phyloP scores from a whole-genome alignment of 2,113 vertebrate genomes.

The Oreochromis aureus region DNA sequence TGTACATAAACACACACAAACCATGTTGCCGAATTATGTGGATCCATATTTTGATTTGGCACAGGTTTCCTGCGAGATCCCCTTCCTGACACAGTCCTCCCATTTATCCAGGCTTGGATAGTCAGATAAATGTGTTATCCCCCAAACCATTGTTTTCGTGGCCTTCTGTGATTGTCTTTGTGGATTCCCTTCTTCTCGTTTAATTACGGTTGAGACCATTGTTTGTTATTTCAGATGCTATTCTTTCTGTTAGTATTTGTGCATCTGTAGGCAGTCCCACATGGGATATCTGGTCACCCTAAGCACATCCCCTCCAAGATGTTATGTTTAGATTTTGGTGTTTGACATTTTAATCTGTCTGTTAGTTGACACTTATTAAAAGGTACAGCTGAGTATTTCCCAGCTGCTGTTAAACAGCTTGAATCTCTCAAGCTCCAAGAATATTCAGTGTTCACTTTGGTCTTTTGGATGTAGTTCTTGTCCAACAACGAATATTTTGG shows the following conservation, averaged over 20 bases:
- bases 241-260: neutral
- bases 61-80: neutral
- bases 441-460: neutral
- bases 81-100: neutral
- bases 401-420: neutral
- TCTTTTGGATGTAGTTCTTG: neutral
- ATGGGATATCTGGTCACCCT: neutral
- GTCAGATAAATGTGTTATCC: neutral
- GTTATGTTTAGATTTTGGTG: accelerated
- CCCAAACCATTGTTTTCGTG: neutral
- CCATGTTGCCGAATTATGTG: neutral
- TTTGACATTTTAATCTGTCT: neutral
- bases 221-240: neutral
- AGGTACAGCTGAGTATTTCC: neutral
- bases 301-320: neutral
- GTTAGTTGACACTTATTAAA: neutral
- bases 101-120: neutral
- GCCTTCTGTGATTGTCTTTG: accelerated
- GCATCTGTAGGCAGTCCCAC: neutral
- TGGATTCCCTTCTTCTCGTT: neutral
- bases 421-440: neutral
- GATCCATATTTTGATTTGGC: neutral
- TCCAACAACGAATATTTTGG: neutral
- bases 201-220: neutral
- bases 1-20: neutral